phyloP scores from a whole-genome alignment of 2,888 invertebrate genomes.

The Xestoiulus laeticollis region DNA sequence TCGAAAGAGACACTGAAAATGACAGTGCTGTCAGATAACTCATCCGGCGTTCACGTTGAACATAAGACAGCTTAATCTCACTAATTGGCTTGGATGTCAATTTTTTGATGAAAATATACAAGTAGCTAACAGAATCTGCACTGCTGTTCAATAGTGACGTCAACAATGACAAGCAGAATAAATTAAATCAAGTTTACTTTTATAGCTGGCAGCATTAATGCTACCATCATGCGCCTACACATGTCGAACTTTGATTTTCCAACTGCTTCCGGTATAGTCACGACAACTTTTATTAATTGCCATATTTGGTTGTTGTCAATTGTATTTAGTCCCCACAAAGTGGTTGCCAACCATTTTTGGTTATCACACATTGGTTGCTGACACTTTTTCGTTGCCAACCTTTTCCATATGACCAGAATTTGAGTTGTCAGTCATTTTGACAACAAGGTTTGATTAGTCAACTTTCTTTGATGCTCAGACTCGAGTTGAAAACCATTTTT shows the following conservation, averaged over 20 bases:
- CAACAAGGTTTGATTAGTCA: too few species aligned
- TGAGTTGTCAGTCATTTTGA: not conserved
- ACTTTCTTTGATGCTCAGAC: not conserved
- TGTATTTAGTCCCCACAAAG: not conserved
- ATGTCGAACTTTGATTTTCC: not conserved
- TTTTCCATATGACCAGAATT: too few species aligned
- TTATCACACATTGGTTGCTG: not conserved
- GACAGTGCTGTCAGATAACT: too few species aligned
- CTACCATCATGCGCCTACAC: not conserved
- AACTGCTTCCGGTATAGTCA: not conserved
- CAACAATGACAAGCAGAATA: not conserved
- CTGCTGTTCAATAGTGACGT: not conserved
- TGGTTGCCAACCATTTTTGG: not conserved
- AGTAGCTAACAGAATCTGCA: not conserved
- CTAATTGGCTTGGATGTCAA: not conserved
- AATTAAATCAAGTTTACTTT: not conserved
- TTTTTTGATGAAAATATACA: not conserved
- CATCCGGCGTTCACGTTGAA: too few species aligned
- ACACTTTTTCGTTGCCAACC: not conserved
- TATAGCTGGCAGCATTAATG: not conserved
- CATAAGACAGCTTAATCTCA: too few species aligned
- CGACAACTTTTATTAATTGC: not conserved
- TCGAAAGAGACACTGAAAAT: too few species aligned
- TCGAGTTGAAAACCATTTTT: not conserved
- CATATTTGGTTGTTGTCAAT: not conserved